Evolutionary conservation across 2,888 invertebrate genomes (phyloP), one percentile per base, ranked within the genome.

Genomic region (Acrocera orbiculus): DNA sequence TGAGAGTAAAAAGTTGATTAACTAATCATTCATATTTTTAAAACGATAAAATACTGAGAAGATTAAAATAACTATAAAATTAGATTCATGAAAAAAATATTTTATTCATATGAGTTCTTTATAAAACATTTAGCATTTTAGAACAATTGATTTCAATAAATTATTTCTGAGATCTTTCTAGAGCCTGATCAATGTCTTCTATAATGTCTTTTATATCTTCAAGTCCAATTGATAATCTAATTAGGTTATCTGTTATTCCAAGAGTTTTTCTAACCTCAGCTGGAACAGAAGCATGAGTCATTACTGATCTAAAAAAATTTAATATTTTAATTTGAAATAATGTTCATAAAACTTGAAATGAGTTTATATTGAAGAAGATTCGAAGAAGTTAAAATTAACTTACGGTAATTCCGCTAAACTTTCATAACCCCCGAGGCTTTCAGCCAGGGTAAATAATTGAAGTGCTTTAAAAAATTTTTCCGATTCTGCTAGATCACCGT

Each of bases 201-300:
- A 92, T 68, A 32, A 96, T 66, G 63, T 96, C 95, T 25, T 77
- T 73, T 4, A 68, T 65, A 45, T 85, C 79, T 64, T 96, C 95
- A 19, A 95, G 60, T 4, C 95, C 95, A 32, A 93, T 78, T 0
- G 90, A 92, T 17, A 96, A 58, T 42, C 95, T 69, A 34, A 96
- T 69, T 16, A 95, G 65, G 23, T 76, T 73, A 51, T 90, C 81
- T 0, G 76, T 76, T 42, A 96, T 90, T 10, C 85, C 83, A 17
- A 90, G 65, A 40, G 64, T 62, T 16, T 55, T 61, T 40, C 87
- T 64, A 42, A 79, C 75, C 27, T 75, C 74, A 34, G 65, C 69
- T 1, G 90, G 83, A 17, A 95, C 78, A 0, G 86, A 85, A 2
- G 90, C 85, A 53, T 96, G 96, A 0, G 95, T 95, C 96, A 96